Conservation (phyloP, 2,797 vertebrate genomes). For the Heterohyrax brucei region DNA sequence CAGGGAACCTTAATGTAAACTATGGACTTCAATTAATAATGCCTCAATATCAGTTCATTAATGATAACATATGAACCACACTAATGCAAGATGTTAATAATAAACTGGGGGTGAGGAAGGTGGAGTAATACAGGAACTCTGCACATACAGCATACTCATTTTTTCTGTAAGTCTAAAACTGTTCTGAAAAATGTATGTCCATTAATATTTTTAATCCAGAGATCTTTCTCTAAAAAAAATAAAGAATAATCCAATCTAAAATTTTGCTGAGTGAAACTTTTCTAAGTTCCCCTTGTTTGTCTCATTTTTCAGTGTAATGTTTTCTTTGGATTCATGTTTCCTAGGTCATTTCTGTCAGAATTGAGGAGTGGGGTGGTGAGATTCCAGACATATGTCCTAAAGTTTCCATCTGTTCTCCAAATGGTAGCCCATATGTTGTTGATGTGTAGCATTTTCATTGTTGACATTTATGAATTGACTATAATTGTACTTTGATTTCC, state of each 20-base stretch:
- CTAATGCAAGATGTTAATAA: background rate
- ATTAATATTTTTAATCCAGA: background rate
- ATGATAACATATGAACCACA: background rate
- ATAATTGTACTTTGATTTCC: conserved; percentile 86
- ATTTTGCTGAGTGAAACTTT: conserved; percentile 74
- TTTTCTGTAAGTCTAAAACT: conserved; percentile 32
- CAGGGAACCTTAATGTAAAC: background rate
- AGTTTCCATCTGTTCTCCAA: conserved; percentile 76
- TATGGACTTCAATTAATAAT: background rate
- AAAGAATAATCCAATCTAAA: conserved; percentile 53
- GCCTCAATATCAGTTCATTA: background rate
- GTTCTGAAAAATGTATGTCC: conserved; percentile 9
- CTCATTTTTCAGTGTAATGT: conserved; percentile 65
- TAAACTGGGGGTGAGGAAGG: background rate
- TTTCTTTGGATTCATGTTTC: conserved; percentile 70
- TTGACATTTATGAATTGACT: conserved; percentile 86
- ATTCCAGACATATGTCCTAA: conserved; percentile 82
- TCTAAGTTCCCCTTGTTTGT: conserved; percentile 55
- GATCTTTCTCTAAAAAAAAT: conserved; percentile 51
- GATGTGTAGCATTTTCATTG: conserved; percentile 80
- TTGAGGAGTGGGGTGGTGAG: conserved; percentile 68
- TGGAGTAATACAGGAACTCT: background rate
- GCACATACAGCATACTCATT: background rate
- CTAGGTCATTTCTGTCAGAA: conserved; percentile 83
- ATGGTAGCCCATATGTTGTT: conserved; percentile 85